Evolutionary conservation across 2,797 vertebrate species (phyloP).

Genomic region (Rhabdophis nuchalis): DNA sequence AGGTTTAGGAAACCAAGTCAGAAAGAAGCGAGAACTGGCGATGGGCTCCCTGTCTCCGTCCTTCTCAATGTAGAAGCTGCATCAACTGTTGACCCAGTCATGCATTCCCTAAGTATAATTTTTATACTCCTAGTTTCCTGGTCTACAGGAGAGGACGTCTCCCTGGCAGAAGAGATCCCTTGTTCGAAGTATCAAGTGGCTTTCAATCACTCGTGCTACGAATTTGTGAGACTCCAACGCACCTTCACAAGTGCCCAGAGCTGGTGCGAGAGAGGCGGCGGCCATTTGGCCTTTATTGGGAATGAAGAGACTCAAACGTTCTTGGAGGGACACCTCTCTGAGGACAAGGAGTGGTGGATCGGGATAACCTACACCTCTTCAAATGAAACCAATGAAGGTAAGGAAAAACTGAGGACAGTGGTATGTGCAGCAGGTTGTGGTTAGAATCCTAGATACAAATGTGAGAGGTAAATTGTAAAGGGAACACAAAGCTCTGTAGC

Average conservation of each 20-base stretch:
- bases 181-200: slow-evolving; percentile 80
- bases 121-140: slow-evolving; percentile 50
- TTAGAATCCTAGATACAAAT: background rate
- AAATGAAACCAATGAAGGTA: slow-evolving; percentile 70
- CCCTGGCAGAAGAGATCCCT: slow-evolving; percentile 49
- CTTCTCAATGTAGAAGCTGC: background rate
- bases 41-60: background rate
- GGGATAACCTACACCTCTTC: slow-evolving; percentile 76
- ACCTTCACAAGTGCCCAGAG: slow-evolving; percentile 79
- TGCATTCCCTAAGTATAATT: slow-evolving; percentile 58
- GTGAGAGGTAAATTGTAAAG: background rate
- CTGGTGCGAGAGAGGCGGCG: slow-evolving; percentile 89
- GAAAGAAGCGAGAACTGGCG: slow-evolving; percentile 28
- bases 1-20: slow-evolving; percentile 63
- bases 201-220: slow-evolving; percentile 86
- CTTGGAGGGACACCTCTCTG: slow-evolving; percentile 78
- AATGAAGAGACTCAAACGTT: slow-evolving; percentile 85
- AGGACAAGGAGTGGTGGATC: slow-evolving; percentile 86
- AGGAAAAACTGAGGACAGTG: slow-evolving; percentile 19
- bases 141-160: slow-evolving; percentile 40
- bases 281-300: slow-evolving; percentile 85
- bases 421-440: background rate
- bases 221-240: slow-evolving; percentile 78
- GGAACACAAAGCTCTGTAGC: background rate
- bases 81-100: slow-evolving; percentile 39